Evolutionary conservation across 2,113 vertebrate genomes (phyloP).

Genomic region (Sinosuthora webbiana): DNA sequence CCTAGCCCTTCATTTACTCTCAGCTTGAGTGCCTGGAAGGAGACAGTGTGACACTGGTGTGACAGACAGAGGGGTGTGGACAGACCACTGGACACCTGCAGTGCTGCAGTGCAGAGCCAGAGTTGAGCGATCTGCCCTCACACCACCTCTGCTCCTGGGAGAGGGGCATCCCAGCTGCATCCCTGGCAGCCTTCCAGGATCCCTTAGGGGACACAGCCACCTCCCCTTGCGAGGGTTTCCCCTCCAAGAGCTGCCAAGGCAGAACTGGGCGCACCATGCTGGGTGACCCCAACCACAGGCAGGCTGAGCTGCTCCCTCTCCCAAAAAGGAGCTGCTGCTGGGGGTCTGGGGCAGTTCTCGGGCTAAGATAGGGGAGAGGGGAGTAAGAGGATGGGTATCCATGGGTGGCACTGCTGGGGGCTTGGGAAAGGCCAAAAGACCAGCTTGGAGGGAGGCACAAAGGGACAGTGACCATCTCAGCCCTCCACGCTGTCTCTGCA

Average conservation of each 20-base stretch:
- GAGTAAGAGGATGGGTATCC: not conserved
- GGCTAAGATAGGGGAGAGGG: not conserved
- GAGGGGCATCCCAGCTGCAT: not conserved
- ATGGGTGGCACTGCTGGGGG: not conserved
- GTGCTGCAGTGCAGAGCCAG: rapidly evolving
- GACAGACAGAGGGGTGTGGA: not conserved
- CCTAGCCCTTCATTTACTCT: not conserved
- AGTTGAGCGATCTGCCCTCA: not conserved
- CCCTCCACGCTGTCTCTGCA: rapidly evolving
- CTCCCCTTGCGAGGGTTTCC: not conserved
- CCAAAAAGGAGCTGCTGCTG: not conserved
- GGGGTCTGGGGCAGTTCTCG: not conserved
- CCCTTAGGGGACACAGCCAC: rapidly evolving
- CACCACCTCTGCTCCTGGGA: not conserved
- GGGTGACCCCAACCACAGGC: rapidly evolving
- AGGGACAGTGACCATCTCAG: not conserved
- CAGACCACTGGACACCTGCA: not conserved
- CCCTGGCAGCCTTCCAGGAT: not conserved
- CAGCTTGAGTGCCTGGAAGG: not conserved
- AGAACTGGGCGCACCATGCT: rapidly evolving
- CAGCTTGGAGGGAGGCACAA: not conserved
- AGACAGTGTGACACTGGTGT: not conserved
- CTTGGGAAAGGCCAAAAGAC: not conserved
- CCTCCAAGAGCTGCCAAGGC: not conserved
- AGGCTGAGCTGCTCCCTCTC: not conserved